Base-by-base conservation (phyloP, 2,797 vertebrate genomes). In the Masticophis lateralis region DNA sequence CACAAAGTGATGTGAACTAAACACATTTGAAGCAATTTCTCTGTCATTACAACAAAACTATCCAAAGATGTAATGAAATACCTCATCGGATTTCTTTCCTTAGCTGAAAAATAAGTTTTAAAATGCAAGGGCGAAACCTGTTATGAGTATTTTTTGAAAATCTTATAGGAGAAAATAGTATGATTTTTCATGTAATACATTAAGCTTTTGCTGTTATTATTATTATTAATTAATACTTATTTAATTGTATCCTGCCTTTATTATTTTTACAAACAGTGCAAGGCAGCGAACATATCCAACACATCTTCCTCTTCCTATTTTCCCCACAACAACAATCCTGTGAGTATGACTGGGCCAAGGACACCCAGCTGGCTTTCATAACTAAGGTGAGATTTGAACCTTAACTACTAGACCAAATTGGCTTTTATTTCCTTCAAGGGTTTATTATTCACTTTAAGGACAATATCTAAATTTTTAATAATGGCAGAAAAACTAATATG, bases 1-100 rank as follows among this genome's bases (percentile, higher is more conserved):
- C 88, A 86, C 56, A 96, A 56, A 87, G 93, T 93, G 63, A 83
- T 27, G 2, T 27, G 87, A 94, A 92, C 92, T 94, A 91, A 90
- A 92, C 27, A 18, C 83, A 89, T 94, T 93, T 88, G 61, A 95
- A 95, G 88, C 89, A 74, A 28, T 69, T 10, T 51, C 94, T 11
- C 57, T 53, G 90, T 94, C 95, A 94, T 96, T 95, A 57, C 86
- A 95, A 95, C 93, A 95, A 66, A 91, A 43, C 61, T 92, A 95
- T 90, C 59, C 92, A 96, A 95, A 93, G 90, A 90, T 89, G 55
- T n/a, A 87, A 93, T 88, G 59, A 53, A 86, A 92, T 95, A 90
- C 89, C 91, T 74, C 92, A 92, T 0, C 91, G 92, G 32, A 60
- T 87, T 96, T n/a, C 92, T 92, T 92, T 25, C n/a, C 7, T 66